Evolutionary conservation across 2,888 invertebrate species (phyloP).

Genomic region (Stictocephala bisonia): DNA sequence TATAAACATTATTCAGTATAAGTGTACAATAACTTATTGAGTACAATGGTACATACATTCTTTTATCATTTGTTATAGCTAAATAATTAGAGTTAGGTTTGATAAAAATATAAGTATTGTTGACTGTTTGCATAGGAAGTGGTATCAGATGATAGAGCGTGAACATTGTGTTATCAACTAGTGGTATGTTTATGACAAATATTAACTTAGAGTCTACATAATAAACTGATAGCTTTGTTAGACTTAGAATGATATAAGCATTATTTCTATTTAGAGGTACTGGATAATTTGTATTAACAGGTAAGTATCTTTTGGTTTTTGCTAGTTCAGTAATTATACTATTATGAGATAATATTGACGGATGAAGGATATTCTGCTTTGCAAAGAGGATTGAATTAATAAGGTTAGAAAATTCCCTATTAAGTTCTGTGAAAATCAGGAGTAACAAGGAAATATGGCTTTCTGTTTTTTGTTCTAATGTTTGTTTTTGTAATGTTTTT

Average conservation of each 20-base stretch:
- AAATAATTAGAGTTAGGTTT: too few relatives aligned
- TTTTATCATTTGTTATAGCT: too few relatives aligned
- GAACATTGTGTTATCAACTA: not conserved
- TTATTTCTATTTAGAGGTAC: not conserved
- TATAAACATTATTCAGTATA: too few relatives aligned
- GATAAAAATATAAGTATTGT: too few relatives aligned
- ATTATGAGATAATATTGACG: not conserved
- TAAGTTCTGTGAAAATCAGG: not conserved
- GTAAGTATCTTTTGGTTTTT: not conserved
- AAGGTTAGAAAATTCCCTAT: slow-evolving; percentile 2
- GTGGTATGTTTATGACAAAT: not conserved
- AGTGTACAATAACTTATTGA: too few relatives aligned
- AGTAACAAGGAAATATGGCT: not conserved
- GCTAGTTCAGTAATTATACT: not conserved
- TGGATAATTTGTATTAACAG: not conserved
- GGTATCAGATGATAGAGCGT: slow-evolving; percentile 2
- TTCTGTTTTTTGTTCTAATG: not conserved
- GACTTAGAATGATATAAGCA: not conserved
- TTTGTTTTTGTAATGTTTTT: not conserved
- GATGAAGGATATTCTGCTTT: slow-evolving; percentile 13
- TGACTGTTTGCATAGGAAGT: too few relatives aligned
- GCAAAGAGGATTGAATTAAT: slow-evolving; percentile 3
- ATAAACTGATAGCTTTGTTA: not conserved
- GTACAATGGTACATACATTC: too few relatives aligned
- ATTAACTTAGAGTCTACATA: slow-evolving; percentile 7